Conservation (phyloP, 2,113 vertebrate genomes). For the Alethe castanea region DNA sequence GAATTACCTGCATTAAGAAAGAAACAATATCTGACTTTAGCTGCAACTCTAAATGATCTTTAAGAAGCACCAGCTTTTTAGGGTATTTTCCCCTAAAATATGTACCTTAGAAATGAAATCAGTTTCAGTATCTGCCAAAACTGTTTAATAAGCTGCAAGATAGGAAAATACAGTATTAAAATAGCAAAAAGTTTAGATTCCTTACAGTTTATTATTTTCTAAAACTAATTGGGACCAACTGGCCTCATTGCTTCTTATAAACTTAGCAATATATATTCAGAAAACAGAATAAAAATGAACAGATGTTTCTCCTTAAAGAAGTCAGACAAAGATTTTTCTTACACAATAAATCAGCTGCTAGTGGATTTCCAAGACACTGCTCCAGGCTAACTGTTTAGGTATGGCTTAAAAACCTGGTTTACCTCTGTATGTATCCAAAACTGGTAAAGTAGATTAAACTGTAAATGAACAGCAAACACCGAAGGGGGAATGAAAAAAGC, state of each 20-base stretch:
- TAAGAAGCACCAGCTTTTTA: not conserved
- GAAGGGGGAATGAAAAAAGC: constrained; percentile 87
- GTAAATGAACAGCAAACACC: constrained; percentile 87
- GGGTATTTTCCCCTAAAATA: not conserved
- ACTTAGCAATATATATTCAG: constrained; percentile 80
- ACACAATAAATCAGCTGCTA: constrained; percentile 83
- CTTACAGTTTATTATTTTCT: constrained; percentile 62
- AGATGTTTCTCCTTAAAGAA: constrained; percentile 81
- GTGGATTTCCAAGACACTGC: constrained; percentile 73
- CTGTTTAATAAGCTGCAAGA: constrained; percentile 68
- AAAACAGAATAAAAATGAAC: constrained; percentile 78
- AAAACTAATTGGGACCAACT: constrained; percentile 81
- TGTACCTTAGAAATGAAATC: constrained; percentile 48
- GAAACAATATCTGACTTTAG: not conserved
- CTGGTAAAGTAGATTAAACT: constrained; percentile 93
- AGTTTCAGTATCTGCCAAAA: constrained; percentile 57
- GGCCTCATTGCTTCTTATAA: constrained; percentile 81
- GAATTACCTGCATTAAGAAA: not conserved
- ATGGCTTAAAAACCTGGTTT: constrained; percentile 58
- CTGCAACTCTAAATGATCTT: not conserved
- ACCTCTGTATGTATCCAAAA: constrained; percentile 99
- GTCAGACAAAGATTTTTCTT: constrained; percentile 81
- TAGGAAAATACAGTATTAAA: constrained; percentile 64
- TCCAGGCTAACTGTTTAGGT: constrained; percentile 67
- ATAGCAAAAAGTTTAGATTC: constrained; percentile 67